phyloP scores from a whole-genome alignment of 2,888 invertebrate species.

The Ptilodon capucinus region DNA sequence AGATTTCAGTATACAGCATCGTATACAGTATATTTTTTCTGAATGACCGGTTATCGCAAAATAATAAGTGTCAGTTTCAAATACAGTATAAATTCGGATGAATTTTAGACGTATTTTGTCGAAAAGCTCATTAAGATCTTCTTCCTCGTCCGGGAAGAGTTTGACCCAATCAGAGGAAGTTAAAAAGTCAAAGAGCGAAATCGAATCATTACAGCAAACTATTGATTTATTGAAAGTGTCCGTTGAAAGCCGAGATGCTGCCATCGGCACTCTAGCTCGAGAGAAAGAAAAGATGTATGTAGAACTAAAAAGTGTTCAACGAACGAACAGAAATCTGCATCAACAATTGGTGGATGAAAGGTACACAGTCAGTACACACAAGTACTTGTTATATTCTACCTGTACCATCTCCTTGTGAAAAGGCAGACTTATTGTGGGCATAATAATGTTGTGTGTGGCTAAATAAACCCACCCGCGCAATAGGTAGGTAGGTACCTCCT shows the following conservation, averaged over 20 bases:
- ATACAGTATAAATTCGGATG: constrained; percentile 36
- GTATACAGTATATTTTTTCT: no score
- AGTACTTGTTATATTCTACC: no score
- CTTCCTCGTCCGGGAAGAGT: constrained; percentile 39
- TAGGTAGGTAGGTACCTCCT: no score
- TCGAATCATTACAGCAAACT: constrained; percentile 65
- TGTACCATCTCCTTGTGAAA: no score
- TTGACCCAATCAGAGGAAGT: constrained; percentile 44
- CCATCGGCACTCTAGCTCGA: constrained; percentile 67
- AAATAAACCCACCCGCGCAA: no score
- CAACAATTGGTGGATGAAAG: constrained; percentile 82
- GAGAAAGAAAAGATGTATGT: constrained; percentile 77
- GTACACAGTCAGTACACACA: no score
- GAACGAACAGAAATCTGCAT: constrained; percentile 69
- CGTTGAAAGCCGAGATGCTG: constrained; percentile 69
- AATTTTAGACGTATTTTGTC: constrained; percentile 49
- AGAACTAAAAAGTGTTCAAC: constrained; percentile 72
- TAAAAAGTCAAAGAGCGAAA: constrained; percentile 53
- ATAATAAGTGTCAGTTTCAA: constrained; percentile 23
- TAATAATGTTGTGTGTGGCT: no score
- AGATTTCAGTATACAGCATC: no score
- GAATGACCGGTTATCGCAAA: constrained; percentile 16
- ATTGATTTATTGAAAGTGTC: constrained; percentile 67
- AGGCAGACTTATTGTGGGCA: no score
- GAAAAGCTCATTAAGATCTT: constrained; percentile 43